Evolutionary conservation across 2,797 vertebrate genomes (phyloP).

Genomic region (Acanthurus lineatus): DNA sequence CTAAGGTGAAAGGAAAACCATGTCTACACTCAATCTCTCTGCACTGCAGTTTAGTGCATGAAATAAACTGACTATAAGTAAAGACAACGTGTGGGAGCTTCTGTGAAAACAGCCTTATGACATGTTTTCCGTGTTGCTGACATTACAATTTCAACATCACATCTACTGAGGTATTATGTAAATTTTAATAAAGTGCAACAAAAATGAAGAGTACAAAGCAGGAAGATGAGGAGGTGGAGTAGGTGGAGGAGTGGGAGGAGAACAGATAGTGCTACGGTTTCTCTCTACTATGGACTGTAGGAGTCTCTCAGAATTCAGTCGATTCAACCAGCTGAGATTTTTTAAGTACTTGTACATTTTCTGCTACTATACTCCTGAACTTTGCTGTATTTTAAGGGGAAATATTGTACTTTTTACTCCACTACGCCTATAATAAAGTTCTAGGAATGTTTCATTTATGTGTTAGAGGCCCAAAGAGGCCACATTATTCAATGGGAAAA

Average conservation of each 20-base stretch:
- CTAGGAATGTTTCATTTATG: too few relatives aligned
- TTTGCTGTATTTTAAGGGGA: background rate
- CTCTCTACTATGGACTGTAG: background rate
- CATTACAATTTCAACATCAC: background rate
- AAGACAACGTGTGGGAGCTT: slow-evolving; percentile 20
- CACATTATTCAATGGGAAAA: too few relatives aligned
- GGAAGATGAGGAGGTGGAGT: background rate
- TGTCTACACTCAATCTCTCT: slow-evolving; percentile 4
- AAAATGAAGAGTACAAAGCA: background rate
- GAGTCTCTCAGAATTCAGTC: background rate
- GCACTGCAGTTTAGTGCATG: background rate
- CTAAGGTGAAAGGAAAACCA: background rate
- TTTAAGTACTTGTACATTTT: background rate
- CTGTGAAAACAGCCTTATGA: slow-evolving; percentile 7
- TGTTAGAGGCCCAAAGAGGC: too few relatives aligned
- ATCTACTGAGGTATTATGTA: background rate
- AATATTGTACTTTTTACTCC: background rate
- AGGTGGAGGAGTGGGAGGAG: background rate
- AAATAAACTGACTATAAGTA: slow-evolving; percentile 5
- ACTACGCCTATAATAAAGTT: too few relatives aligned
- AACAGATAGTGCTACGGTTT: background rate
- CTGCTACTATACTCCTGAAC: background rate
- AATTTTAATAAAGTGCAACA: background rate
- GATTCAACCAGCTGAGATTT: background rate
- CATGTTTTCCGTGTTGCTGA: background rate